Evolutionary conservation across 2,113 vertebrate genomes (phyloP).

Genomic region (Apteryx mantelli): DNA sequence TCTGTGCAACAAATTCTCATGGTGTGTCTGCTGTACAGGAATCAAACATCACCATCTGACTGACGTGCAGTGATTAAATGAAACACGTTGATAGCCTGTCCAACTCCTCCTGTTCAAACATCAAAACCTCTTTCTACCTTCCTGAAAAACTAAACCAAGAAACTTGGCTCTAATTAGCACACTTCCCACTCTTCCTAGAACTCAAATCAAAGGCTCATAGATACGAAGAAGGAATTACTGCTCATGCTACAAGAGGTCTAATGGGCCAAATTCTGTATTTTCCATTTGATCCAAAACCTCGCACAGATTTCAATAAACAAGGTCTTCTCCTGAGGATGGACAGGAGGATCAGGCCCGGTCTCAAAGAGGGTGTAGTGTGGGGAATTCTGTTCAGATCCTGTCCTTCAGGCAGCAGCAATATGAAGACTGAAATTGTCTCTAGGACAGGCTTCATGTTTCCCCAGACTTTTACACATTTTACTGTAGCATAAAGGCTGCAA

Average conservation of each 20-base stretch:
- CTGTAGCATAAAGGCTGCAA: neutral
- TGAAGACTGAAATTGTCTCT: neutral
- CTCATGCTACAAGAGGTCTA: neutral
- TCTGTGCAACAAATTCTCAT: neutral
- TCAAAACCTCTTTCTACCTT: neutral
- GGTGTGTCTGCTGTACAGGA: neutral
- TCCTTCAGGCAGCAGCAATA: neutral
- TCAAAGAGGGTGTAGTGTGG: accelerated
- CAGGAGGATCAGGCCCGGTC: neutral
- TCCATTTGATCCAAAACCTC: neutral
- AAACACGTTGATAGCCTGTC: neutral
- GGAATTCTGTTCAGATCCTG: neutral
- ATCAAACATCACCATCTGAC: neutral
- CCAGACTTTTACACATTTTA: neutral
- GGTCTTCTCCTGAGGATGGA: neutral
- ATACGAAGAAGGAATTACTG: neutral
- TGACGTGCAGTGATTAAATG: neutral
- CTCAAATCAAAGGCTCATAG: neutral
- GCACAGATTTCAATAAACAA: neutral
- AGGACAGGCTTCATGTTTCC: neutral
- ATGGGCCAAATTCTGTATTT: neutral
- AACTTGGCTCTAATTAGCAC: neutral
- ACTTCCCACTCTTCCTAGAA: neutral
- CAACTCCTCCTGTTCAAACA: accelerated
- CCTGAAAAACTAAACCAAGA: neutral